phyloP scores from a whole-genome alignment of 1,140 invertebrate genomes.

The Apocrypta bakeri region DNA sequence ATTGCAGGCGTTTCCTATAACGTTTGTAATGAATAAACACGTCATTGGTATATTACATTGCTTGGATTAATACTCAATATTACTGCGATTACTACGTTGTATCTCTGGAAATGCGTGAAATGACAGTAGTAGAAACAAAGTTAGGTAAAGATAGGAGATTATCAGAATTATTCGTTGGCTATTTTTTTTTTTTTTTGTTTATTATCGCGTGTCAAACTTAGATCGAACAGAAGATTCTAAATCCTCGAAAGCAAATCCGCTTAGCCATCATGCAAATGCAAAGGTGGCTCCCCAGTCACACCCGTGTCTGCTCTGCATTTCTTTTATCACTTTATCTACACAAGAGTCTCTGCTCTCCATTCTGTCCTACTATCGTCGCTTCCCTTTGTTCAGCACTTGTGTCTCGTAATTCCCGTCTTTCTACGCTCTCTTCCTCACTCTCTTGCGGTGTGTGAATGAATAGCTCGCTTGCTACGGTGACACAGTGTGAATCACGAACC shows the following conservation, averaged over 20 bases:
- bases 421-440: slow-evolving; percentile 5
- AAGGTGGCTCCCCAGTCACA: neutral
- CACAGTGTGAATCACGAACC: slow-evolving; percentile 15
- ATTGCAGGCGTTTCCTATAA: neutral
- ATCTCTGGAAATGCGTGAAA: too few relatives aligned
- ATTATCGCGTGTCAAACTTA: neutral
- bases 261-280: neutral
- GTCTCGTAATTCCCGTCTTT: slow-evolving; percentile 14
- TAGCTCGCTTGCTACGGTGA: neutral
- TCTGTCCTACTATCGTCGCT: too few relatives aligned
- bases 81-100: too few relatives aligned
- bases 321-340: neutral
- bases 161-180: neutral
- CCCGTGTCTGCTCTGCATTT: neutral
- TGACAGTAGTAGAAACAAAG: neutral
- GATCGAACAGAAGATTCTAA: neutral
- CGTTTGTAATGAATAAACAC: neutral
- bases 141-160: too few relatives aligned
- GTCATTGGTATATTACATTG: neutral
- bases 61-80: neutral
- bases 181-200: neutral
- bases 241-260: neutral
- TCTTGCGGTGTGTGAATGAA: neutral
- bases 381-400: slow-evolving; percentile 13
- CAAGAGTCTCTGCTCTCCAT: neutral